A percentile compares a stretch with the other conserved stretches of the same genome.
Evolutionary conservation across 2,113 vertebrate species (phyloP).

Genomic region (Elephantulus edwardii): DNA sequence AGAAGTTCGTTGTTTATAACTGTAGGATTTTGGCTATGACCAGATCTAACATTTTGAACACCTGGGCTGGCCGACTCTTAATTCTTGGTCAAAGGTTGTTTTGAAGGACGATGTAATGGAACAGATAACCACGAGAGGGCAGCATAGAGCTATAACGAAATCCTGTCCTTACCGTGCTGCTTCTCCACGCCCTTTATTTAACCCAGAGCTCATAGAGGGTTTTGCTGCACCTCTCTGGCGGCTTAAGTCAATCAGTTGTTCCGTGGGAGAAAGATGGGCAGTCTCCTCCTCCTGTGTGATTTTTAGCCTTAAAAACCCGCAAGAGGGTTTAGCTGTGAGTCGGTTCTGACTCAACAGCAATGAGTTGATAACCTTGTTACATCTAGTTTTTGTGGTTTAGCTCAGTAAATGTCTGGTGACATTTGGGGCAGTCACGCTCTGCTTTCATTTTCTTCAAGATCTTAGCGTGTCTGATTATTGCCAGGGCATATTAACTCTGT

Average conservation of each 20-base stretch:
- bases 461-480: neutral
- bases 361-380: too few species aligned
- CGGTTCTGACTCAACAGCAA: too few species aligned
- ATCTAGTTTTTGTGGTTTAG: neutral
- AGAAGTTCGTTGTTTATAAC: neutral
- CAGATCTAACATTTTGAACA: neutral
- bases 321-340: too few species aligned
- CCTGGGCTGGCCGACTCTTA: neutral
- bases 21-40: neutral
- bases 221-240: too few species aligned
- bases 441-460: slow-evolving; percentile 55
- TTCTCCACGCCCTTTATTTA: neutral
- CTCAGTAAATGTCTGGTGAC: slow-evolving; percentile 36
- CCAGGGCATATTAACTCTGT: slow-evolving; percentile 17
- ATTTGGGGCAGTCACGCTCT: slow-evolving; percentile 36
- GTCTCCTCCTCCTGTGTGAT: too few species aligned
- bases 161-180: neutral
- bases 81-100: neutral
- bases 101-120: neutral
- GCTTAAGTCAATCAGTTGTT: too few species aligned
- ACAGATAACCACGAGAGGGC: neutral
- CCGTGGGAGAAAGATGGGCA: too few species aligned
- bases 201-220: too few species aligned
- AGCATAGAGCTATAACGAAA: neutral
- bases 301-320: too few species aligned